These are phyloP conservation scores for Meloidogyne exigua DNA, from an alignment of 1,140 invertebrate genomes.

Conservation along the genomic window DNA sequence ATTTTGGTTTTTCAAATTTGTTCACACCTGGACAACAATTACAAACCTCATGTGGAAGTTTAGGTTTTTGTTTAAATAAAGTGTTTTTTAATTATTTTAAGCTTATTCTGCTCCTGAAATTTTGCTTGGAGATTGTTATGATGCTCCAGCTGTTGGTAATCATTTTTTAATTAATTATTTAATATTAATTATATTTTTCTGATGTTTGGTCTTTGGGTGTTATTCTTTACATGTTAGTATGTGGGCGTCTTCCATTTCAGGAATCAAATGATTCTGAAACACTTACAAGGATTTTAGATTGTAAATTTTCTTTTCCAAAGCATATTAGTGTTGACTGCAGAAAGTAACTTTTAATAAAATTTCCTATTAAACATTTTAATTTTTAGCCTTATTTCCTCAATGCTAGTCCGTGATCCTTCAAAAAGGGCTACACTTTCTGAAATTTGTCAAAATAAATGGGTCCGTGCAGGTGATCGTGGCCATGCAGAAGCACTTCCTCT, in stretches of 20 bases:
- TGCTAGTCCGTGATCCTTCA: conserved; percentile 88
- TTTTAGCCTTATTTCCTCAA: conserved; percentile 79
- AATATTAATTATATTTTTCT: conserved; percentile 56
- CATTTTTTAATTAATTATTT: conserved; percentile 6
- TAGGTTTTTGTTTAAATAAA: conserved; percentile 65
- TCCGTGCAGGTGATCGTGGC: conserved; percentile 65
- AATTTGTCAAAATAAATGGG: conserved; percentile 70
- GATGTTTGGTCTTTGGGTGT: conserved; percentile 98
- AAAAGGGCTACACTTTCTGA: conserved; percentile 81
- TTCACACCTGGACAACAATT: conserved; percentile 89
- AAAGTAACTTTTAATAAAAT: conserved; percentile 68
- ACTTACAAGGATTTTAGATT: conserved; percentile 98
- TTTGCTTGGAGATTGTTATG: conserved; percentile 78
- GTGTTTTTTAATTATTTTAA: neutral
- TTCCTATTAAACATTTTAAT: neutral
- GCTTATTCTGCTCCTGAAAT: conserved; percentile 99
- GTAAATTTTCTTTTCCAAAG: conserved; percentile 88
- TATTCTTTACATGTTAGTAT: conserved; percentile 96
- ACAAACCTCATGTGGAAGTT: conserved; percentile 96
- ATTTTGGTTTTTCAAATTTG: conserved; percentile 93
- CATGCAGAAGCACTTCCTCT: conserved; percentile 74
- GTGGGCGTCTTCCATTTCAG: conserved; percentile 92
- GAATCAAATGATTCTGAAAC: conserved; percentile 99
- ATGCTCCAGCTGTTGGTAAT: conserved; percentile 66
- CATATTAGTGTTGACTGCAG: conserved; percentile 83